phyloP scores from a whole-genome alignment of 2,797 vertebrate species.

The Podarcis lilfordi region DNA sequence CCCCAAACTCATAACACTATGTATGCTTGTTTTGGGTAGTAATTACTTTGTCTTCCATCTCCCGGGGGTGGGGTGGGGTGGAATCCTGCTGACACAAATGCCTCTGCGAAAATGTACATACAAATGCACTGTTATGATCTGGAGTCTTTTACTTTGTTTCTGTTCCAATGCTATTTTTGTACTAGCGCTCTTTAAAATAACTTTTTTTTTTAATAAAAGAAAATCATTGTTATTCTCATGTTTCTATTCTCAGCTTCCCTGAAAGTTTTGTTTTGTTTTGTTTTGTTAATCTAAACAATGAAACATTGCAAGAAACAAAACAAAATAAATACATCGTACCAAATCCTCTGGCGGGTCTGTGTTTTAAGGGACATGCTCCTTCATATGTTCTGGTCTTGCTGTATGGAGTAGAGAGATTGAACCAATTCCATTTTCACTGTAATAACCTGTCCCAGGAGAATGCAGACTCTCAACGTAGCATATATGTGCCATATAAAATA shows the following conservation, averaged over 20 bases:
- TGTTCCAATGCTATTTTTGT: not conserved
- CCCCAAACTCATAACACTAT: no score
- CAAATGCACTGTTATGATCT: no score
- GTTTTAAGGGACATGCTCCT: no score
- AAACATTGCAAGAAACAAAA: not conserved
- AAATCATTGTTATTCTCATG: not conserved
- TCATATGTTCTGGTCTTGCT: not conserved
- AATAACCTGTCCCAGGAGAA: not conserved
- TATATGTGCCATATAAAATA: not conserved
- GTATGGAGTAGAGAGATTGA: not conserved
- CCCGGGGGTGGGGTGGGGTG: no score
- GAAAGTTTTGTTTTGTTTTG: not conserved
- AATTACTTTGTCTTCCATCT: no score
- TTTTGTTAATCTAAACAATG: not conserved
- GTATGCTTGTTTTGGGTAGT: no score
- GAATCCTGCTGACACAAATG: no score
- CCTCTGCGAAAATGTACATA: no score
- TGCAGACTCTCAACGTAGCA: not conserved
- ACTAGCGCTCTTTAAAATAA: not conserved
- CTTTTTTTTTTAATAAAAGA: not conserved
- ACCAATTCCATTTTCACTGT: not conserved
- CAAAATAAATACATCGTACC: not conserved
- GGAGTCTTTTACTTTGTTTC: no score
- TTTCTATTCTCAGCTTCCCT: not conserved
- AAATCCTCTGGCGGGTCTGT: no score